A percentile compares a stretch with the other conserved stretches of the same genome.
phyloP scores from a whole-genome alignment of 2,888 invertebrate species.

The Diarsia dahlii region DNA sequence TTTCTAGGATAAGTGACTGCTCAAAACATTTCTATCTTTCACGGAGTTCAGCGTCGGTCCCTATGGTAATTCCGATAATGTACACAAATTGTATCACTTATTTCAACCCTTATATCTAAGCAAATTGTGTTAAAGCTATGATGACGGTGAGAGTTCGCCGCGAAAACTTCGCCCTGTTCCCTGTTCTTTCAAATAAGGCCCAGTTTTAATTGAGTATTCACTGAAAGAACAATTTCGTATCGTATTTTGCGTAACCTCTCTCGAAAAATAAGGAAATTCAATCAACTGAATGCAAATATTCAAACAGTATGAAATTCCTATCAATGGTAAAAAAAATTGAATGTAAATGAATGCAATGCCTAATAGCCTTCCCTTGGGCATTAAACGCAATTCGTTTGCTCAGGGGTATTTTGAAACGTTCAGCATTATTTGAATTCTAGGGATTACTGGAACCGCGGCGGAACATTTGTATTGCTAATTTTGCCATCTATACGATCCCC shows the following conservation, averaged over 20 bases:
- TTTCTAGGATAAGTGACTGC: neutral
- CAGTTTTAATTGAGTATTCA: neutral
- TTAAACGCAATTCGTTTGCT: conserved; percentile 59
- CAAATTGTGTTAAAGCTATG: neutral
- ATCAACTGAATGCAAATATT: conserved; percentile 13
- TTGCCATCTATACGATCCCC: conserved; percentile 15
- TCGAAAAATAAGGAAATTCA: conserved; percentile 1
- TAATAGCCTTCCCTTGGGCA: conserved; percentile 33
- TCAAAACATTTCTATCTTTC: neutral
- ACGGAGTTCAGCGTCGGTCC: neutral
- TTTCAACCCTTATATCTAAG: neutral
- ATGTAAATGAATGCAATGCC: conserved; percentile 22
- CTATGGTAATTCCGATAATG: conserved; percentile 12
- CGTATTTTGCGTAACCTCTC: neutral
- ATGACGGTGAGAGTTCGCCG: neutral
- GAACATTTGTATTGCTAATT: conserved; percentile 66
- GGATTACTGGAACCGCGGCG: conserved; percentile 56
- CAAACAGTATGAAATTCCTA: conserved; percentile 7
- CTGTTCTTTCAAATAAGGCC: neutral
- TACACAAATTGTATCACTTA: conserved; percentile 2
- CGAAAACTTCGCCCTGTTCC: neutral
- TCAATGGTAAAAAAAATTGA: conserved; percentile 19
- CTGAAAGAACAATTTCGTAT: neutral
- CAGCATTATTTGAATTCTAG: conserved; percentile 66
- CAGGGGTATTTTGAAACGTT: conserved; percentile 62